Evolutionary conservation across 2,888 invertebrate genomes (phyloP).

Genomic region (Patella depressa): DNA sequence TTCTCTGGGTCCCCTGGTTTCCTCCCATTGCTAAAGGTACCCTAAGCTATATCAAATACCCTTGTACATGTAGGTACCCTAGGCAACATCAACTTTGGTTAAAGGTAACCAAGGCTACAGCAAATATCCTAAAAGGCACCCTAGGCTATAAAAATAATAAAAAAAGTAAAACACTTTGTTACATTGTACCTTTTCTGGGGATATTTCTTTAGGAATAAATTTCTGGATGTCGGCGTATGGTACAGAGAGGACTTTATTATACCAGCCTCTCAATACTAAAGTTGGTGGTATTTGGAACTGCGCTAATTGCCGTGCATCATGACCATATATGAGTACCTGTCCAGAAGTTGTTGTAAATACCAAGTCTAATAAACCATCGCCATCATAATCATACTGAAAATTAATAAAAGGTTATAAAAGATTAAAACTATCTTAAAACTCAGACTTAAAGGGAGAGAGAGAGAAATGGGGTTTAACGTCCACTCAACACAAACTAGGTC

Average conservation of each 20-base stretch:
- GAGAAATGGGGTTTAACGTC: too few relatives aligned
- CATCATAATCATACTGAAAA: slow-evolving; percentile 64
- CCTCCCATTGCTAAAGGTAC: too few relatives aligned
- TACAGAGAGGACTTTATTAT: slow-evolving; percentile 45
- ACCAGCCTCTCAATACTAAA: slow-evolving; percentile 61
- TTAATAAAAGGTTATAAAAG: not conserved
- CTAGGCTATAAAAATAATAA: too few relatives aligned
- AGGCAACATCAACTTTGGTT: too few relatives aligned
- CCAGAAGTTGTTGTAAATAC: slow-evolving; percentile 61
- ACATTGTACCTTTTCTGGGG: slow-evolving; percentile 25
- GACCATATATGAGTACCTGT: slow-evolving; percentile 55
- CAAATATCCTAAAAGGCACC: too few relatives aligned
- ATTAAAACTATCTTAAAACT: not conserved
- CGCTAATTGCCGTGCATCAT: slow-evolving; percentile 38
- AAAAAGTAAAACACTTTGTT: too few relatives aligned
- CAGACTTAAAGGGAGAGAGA: too few relatives aligned
- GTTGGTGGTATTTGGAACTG: slow-evolving; percentile 58
- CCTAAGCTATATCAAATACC: too few relatives aligned
- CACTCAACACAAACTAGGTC: too few relatives aligned
- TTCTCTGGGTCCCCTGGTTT: too few relatives aligned
- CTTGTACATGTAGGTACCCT: too few relatives aligned
- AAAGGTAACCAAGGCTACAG: too few relatives aligned
- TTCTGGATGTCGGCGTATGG: slow-evolving; percentile 47
- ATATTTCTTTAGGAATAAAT: slow-evolving; percentile 43
- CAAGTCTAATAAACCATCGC: slow-evolving; percentile 64